Conservation (phyloP, 2,113 vertebrate species). For the Cercopithecus mona region DNA sequence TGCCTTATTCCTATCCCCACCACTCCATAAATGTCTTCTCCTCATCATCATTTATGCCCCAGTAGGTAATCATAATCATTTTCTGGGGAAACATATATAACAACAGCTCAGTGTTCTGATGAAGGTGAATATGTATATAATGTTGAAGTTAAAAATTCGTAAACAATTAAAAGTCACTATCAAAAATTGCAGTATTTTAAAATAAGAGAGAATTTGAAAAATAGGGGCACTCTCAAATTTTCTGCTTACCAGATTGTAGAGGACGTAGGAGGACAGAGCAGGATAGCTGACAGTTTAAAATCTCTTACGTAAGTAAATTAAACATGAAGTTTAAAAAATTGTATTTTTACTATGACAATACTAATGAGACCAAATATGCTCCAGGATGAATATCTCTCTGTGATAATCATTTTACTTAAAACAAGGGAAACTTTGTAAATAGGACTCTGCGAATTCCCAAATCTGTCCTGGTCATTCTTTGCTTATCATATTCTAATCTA, state of each 20-base stretch:
- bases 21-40: slow-evolving; percentile 33
- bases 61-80: slow-evolving; percentile 14
- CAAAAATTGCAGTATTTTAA: slow-evolving; percentile 64
- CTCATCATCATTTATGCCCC: background rate
- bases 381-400: slow-evolving; percentile 71
- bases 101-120: slow-evolving; percentile 25
- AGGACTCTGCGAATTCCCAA: slow-evolving; percentile 76
- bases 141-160: background rate
- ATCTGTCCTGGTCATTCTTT: slow-evolving; percentile 82
- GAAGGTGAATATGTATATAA: slow-evolving; percentile 25
- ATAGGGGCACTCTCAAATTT: slow-evolving; percentile 61
- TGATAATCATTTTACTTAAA: slow-evolving; percentile 78
- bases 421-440: slow-evolving; percentile 74
- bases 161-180: slow-evolving; percentile 51
- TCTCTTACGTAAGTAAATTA: slow-evolving; percentile 70
- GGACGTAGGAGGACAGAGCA: slow-evolving; percentile 61
- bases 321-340: slow-evolving; percentile 65
- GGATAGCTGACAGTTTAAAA: slow-evolving; percentile 68
- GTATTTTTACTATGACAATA: slow-evolving; percentile 60
- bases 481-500: slow-evolving; percentile 78
- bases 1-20: slow-evolving; percentile 52
- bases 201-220: slow-evolving; percentile 64
- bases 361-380: slow-evolving; percentile 72
- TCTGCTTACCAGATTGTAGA: slow-evolving; percentile 60
- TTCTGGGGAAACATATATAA: slow-evolving; percentile 25